Evolutionary conservation across 2,888 invertebrate species (phyloP).

Genomic region (Congeria kusceri): DNA sequence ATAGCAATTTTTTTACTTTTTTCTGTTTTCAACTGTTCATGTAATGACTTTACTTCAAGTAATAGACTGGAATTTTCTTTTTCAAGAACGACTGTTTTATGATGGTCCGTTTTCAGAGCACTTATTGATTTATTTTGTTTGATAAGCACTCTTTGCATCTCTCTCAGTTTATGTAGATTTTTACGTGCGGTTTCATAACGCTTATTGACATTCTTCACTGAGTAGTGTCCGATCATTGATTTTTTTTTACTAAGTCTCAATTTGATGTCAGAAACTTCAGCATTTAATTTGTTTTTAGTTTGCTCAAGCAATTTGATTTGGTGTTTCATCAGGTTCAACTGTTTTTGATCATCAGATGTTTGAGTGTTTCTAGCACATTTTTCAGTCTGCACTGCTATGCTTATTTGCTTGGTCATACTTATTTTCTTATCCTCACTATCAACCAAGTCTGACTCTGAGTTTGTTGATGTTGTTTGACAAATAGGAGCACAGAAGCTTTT

Average conservation of each 20-base stretch:
- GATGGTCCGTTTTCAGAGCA: neutral
- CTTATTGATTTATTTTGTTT: neutral
- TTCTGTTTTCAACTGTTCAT: neutral
- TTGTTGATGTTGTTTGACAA: no score
- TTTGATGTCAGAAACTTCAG: neutral
- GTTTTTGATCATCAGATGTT: no score
- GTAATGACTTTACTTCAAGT: neutral
- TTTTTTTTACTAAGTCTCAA: no score
- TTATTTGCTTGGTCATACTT: no score
- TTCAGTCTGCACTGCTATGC: no score
- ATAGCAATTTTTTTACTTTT: neutral
- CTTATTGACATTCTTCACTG: constrained; percentile 21
- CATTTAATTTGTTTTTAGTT: neutral
- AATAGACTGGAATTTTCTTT: neutral
- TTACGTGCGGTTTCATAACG: neutral
- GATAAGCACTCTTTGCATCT: neutral
- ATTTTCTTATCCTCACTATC: no score
- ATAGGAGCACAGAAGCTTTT: no score
- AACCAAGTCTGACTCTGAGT: no score
- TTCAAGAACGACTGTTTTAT: neutral
- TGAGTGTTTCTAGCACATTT: no score
- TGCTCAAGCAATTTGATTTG: no score
- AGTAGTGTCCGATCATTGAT: constrained; percentile 9
- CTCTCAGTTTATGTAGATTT: constrained; percentile 1
- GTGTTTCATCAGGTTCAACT: no score